These are phyloP conservation scores for Laspeyria flexula DNA, from an alignment of 2,888 invertebrate genomes.

Conservation along the genomic window DNA sequence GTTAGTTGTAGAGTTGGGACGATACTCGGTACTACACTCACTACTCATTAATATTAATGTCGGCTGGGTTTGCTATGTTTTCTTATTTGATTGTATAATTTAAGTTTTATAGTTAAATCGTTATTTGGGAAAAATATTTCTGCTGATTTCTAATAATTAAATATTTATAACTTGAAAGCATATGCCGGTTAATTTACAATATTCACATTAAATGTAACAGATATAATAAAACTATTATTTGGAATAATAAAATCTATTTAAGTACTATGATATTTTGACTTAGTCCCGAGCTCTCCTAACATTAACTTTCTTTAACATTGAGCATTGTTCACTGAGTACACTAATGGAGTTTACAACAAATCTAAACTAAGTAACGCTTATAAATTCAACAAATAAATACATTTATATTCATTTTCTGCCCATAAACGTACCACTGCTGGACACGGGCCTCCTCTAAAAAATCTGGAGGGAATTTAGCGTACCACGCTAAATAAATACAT, in stretches of 20 bases:
- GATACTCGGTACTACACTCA: constrained; percentile 13
- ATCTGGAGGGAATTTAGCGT: no score
- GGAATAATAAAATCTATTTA: constrained; percentile 49
- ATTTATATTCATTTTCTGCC: no score
- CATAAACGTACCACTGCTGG: no score
- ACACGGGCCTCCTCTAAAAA: no score
- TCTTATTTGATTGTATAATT: constrained; percentile 67
- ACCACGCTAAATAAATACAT: no score
- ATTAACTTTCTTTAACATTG: constrained; percentile 25
- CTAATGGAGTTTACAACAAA: no score
- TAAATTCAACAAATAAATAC: no score
- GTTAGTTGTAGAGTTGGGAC: no score
- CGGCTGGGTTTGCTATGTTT: constrained; percentile 50
- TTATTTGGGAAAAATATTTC: constrained; percentile 80
- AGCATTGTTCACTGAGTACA: constrained; percentile 36
- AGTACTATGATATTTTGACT: constrained; percentile 43
- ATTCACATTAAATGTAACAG: constrained; percentile 36
- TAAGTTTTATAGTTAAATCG: constrained; percentile 76
- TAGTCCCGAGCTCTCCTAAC: constrained; percentile 20
- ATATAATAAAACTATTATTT: constrained; percentile 42
- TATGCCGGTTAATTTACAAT: constrained; percentile 53
- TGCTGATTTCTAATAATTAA: constrained; percentile 82
- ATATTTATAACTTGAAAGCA: constrained; percentile 78
- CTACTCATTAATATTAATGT: constrained; percentile 32
- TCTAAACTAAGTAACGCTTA: no score